Evolutionary conservation across 1,140 invertebrate genomes (phyloP).

Genomic region (Mya arenaria): DNA sequence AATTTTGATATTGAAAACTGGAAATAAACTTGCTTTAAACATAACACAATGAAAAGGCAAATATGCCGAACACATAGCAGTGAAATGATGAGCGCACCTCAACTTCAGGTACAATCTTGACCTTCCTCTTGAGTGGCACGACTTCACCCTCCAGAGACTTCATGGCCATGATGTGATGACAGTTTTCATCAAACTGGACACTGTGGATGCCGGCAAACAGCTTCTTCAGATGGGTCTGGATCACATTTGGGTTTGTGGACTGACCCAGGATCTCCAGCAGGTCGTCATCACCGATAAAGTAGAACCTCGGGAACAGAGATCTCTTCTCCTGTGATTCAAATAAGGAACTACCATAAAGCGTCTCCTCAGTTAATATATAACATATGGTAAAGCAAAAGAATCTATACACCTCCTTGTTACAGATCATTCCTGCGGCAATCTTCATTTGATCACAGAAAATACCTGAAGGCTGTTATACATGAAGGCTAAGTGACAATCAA

Average conservation of each 20-base stretch:
- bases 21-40: no score
- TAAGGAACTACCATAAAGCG: background rate
- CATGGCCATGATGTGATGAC: slow-evolving; percentile 87
- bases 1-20: no score
- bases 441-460: no score
- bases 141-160: slow-evolving; percentile 92
- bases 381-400: no score
- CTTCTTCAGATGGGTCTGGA: slow-evolving; percentile 97
- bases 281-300: slow-evolving; percentile 98
- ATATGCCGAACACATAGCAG: background rate
- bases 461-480: no score
- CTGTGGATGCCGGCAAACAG: slow-evolving; percentile 93
- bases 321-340: slow-evolving; percentile 90
- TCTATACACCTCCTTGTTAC: no score
- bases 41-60: no score
- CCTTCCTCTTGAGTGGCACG: slow-evolving; percentile 88
- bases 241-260: slow-evolving; percentile 90
- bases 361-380: no score
- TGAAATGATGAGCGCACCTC: slow-evolving; percentile 84
- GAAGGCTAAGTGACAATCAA: no score
- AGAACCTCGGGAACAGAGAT: slow-evolving; percentile 95
- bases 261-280: slow-evolving; percentile 95
- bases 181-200: slow-evolving; percentile 86
- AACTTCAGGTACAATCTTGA: slow-evolving; percentile 90
- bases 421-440: no score